Evolutionary conservation across 2,113 vertebrate genomes (phyloP).

Genomic region (Peromyscus maniculatus): DNA sequence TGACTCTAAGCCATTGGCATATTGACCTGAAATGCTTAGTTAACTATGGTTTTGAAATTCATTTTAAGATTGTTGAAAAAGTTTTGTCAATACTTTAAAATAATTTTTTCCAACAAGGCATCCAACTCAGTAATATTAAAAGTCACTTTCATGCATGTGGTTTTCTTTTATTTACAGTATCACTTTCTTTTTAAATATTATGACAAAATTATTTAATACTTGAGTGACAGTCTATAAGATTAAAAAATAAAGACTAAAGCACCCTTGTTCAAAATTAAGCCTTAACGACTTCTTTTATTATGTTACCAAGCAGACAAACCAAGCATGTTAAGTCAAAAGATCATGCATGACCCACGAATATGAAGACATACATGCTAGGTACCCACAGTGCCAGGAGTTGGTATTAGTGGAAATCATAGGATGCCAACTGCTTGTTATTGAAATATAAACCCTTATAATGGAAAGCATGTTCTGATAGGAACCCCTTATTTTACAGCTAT

Average conservation of each 20-base stretch:
- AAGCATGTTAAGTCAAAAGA: background rate
- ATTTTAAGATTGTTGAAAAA: constrained; percentile 25
- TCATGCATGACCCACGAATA: background rate
- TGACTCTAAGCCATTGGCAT: background rate
- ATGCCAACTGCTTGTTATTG: background rate
- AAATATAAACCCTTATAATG: background rate
- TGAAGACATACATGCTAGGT: background rate
- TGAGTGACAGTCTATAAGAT: background rate
- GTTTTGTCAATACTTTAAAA: background rate
- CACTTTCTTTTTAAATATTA: background rate
- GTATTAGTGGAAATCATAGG: background rate
- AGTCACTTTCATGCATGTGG: background rate
- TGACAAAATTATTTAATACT: background rate
- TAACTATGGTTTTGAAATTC: background rate
- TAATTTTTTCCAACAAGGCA: background rate
- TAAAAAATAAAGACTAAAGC: background rate
- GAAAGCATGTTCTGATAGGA: background rate
- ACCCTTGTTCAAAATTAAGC: constrained; percentile 7
- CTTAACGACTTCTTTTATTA: background rate
- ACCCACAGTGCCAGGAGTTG: background rate
- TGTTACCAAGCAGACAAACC: background rate
- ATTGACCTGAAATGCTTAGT: background rate
- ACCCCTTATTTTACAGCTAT: background rate
- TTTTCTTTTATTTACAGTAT: background rate
- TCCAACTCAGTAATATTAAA: background rate